phyloP scores from a whole-genome alignment of 2,113 vertebrate species.

The Columba janthina region DNA sequence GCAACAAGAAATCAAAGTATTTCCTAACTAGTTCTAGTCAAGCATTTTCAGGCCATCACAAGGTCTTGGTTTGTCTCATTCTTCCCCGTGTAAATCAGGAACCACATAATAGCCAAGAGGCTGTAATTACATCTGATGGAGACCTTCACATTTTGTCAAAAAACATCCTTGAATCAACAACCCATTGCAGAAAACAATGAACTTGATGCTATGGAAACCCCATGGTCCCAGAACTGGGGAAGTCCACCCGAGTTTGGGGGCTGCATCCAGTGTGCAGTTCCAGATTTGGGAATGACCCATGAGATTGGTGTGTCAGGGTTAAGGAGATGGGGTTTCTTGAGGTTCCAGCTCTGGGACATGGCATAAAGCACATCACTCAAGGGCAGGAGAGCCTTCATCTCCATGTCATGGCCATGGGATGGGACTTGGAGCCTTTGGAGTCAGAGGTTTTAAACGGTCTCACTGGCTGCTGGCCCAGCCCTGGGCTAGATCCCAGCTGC shows the following conservation, averaged over 20 bases:
- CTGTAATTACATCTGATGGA: background rate
- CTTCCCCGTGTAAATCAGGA: background rate
- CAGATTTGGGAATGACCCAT: background rate
- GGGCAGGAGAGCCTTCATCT: background rate
- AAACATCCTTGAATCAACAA: background rate
- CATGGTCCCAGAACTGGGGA: accelerated
- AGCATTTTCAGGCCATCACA: background rate
- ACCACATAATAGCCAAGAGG: background rate
- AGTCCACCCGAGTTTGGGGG: background rate
- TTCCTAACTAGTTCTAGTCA: background rate
- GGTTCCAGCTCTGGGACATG: background rate
- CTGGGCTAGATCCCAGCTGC: background rate
- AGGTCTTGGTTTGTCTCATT: background rate
- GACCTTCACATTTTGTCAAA: background rate
- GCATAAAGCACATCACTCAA: background rate
- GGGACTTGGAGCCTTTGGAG: background rate
- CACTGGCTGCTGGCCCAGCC: background rate
- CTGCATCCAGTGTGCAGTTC: background rate
- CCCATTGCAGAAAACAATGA: background rate
- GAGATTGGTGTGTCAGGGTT: background rate
- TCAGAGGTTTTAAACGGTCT: background rate
- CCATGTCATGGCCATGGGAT: background rate
- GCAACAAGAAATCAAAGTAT: background rate
- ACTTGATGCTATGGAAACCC: background rate
- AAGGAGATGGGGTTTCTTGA: background rate